Base-by-base conservation (phyloP, 1,140 invertebrate genomes). In the Teleopsis dalmanni region DNA sequence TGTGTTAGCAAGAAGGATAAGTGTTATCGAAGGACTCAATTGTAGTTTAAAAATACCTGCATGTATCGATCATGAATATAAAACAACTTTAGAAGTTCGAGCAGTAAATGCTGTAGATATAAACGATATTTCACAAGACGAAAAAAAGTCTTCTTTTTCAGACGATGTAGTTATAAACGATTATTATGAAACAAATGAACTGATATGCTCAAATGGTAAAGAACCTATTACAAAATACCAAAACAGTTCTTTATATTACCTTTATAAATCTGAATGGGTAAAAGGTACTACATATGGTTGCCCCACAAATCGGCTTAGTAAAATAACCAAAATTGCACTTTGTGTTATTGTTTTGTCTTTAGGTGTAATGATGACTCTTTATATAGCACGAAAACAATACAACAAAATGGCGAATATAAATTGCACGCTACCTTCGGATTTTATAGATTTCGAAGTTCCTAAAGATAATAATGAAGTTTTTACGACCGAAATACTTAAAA, bases 361-460 rank as follows among this genome's bases (percentile, higher is more conserved):
- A 13, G 27, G 44, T 31, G 19, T 51, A 14, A 47, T 51, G 44
- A 44, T 43, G 19, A 26, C 44, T 10, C 34, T 51, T 27, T 46
- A 41, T 26, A 41, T 51, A 23, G 49, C 43, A 2, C 36, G 43
- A 11, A 51, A 51, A 10, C 46, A 51, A 35, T 51, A 45, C 23
- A 51, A 51, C 25, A 51, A 46, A 45, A 51, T 51, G 49, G 44
- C 43, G 3, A 45, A 51, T 47, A 51, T 51, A 21, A 37, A 47
- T n/a, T 51, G 49, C 29, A 42, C 49, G 13, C 14, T 51, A 19
- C 49, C 49, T 8, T 26, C 43, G 16, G 49, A 34, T 10, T 26
- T 51, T 26, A 44, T 46, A 26, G 41, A 35, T 10, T 45, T 44
- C 26, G 27, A 44, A 14, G n/a, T 31, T 13, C 40, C 40, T 21